Conservation (phyloP, 2,888 invertebrate species). For the Hetaerina titia region DNA sequence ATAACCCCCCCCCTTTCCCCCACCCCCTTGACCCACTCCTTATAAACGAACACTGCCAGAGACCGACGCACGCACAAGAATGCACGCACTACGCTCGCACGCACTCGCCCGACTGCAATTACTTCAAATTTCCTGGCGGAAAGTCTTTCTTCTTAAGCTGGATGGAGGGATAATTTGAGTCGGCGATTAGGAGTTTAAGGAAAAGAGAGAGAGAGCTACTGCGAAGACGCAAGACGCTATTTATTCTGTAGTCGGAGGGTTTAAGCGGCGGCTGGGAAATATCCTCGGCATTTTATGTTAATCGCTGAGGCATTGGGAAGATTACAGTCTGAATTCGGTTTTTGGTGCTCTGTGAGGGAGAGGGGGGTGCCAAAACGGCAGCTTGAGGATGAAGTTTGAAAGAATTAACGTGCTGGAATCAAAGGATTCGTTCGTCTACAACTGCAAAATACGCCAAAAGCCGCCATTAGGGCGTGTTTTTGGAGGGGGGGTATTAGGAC, state of each 20-base stretch:
- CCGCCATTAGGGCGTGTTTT: too few relatives aligned
- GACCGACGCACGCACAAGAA: background rate
- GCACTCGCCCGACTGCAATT: background rate
- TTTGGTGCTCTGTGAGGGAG: background rate
- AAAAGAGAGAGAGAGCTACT: background rate
- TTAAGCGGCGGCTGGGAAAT: background rate
- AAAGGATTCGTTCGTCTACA: too few relatives aligned
- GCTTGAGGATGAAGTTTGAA: background rate
- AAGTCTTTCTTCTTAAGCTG: background rate
- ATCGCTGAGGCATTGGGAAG: background rate
- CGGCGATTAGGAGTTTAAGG: background rate
- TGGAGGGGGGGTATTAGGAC: too few relatives aligned
- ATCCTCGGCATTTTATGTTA: background rate
- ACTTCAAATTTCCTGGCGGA: background rate
- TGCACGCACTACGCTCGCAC: background rate
- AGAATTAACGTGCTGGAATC: background rate
- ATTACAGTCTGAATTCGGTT: background rate
- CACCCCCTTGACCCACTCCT: too few relatives aligned
- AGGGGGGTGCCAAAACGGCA: background rate
- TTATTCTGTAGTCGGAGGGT: background rate
- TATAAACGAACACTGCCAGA: background rate
- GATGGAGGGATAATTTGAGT: background rate
- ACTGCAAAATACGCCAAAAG: too few relatives aligned
- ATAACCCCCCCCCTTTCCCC: background rate
- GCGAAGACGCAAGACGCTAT: background rate